Conservation (phyloP, 1,140 invertebrate species). For the Gerris buenoi region DNA sequence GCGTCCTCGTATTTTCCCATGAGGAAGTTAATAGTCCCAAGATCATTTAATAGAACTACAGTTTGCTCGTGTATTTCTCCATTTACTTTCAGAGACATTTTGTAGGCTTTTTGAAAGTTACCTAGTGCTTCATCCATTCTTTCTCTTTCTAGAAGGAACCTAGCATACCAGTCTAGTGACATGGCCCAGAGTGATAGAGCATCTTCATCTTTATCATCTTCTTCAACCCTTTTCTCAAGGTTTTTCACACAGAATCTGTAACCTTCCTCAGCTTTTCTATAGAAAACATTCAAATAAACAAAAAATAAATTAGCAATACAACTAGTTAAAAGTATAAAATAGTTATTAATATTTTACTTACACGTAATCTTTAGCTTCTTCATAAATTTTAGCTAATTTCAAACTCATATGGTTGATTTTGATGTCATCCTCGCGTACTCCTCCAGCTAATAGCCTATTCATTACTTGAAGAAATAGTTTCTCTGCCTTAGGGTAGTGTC, state of each 20-base stretch:
- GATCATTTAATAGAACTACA: constrained; percentile 67
- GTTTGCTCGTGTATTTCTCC: constrained; percentile 54
- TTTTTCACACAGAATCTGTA: constrained; percentile 59
- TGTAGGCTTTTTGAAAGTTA: constrained; percentile 51
- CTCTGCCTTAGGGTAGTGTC: constrained; percentile 67
- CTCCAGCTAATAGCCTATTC: constrained; percentile 52
- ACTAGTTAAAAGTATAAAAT: not conserved
- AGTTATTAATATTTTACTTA: constrained; percentile 22
- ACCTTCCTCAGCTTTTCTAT: constrained; percentile 50
- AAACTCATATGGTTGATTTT: constrained; percentile 59
- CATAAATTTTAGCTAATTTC: constrained; percentile 54
- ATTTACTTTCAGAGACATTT: constrained; percentile 42
- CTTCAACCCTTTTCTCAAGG: constrained; percentile 40
- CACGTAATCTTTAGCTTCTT: constrained; percentile 42
- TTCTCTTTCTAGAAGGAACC: constrained; percentile 49
- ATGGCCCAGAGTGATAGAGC: constrained; percentile 48
- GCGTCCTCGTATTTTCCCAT: constrained; percentile 50
- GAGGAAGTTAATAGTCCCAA: constrained; percentile 51
- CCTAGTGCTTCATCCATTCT: constrained; percentile 46
- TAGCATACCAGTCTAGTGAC: constrained; percentile 65
- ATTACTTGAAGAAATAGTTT: constrained; percentile 66
- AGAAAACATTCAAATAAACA: constrained; percentile 8
- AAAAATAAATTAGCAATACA: not conserved
- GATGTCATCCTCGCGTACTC: constrained; percentile 52
- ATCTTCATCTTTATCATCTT: constrained; percentile 38